These are phyloP conservation scores for Bubalus kerabau DNA, from an alignment of 2,113 vertebrate genomes.

Conservation along the genomic window DNA sequence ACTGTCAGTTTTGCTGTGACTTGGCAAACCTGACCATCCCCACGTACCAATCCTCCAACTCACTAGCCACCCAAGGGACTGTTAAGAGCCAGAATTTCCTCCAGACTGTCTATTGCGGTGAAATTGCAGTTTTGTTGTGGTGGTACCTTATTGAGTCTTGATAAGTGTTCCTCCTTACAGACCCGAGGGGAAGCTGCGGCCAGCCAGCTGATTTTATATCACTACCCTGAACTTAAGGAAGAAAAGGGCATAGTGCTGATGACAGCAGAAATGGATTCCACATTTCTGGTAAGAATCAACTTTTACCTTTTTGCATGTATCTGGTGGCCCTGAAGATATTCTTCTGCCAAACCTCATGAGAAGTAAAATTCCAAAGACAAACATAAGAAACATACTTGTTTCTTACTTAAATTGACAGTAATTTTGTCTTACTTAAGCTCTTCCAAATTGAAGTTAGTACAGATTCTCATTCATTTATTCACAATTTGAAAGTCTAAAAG, in stretches of 20 bases:
- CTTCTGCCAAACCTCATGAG: not conserved
- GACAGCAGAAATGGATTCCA: conserved; percentile 93
- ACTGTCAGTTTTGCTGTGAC: conserved; percentile 42
- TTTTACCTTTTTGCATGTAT: conserved; percentile 16
- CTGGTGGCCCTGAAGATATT: not conserved
- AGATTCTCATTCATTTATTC: conserved; percentile 2
- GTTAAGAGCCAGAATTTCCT: conserved; percentile 47
- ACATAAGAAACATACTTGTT: not conserved
- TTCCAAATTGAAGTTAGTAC: conserved; percentile 33
- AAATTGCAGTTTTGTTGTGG: conserved; percentile 48
- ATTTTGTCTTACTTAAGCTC: conserved; percentile 22
- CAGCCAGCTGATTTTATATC: conserved; percentile 93
- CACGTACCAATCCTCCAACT: not conserved
- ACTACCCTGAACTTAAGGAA: conserved; percentile 92
- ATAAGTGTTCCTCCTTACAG: conserved; percentile 76
- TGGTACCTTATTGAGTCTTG: conserved; percentile 45
- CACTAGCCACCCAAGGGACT: conserved; percentile 33
- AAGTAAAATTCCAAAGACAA: not conserved
- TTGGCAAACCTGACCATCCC: conserved; percentile 22
- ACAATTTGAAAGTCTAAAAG: conserved; percentile 21
- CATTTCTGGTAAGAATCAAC: conserved; percentile 86
- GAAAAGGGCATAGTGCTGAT: conserved; percentile 94
- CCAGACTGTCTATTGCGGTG: conserved; percentile 31
- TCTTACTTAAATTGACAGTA: not conserved
- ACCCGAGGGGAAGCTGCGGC: conserved; percentile 87